Evolutionary conservation across 2,113 vertebrate species (phyloP), one percentile per base, ranked within the genome.

Genomic region (Triplophysa dalaica): DNA sequence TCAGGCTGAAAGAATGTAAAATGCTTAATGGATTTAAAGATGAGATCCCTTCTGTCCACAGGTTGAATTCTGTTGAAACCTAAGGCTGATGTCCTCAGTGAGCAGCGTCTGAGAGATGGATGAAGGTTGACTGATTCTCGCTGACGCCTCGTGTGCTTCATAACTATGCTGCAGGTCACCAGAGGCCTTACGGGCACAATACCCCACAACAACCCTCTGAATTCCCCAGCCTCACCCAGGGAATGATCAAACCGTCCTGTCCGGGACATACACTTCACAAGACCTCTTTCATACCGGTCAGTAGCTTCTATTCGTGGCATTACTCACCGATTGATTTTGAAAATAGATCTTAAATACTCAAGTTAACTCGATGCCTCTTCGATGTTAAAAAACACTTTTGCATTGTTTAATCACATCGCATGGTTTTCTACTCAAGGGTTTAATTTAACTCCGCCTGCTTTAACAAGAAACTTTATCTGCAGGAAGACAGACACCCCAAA

Each of bases 401-500:
- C 33, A 38, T 38, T 38, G 33, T 7, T 38, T 8, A 4, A 4
- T 29, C 3, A 29, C 29, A 29, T 63, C 0, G 33, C 33, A 7
- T 38, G 33, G 33, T 38, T 38, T 38, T 38, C 33, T 38, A 38
- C 6, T 38, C 33, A 1, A 38, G 33, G 33, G 33, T 38, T 38
- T 38, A 38, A 38, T 38, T 38, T 3, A 38, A 38, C 70, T 19
- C 77, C 29, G 81, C 65, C 74, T 41, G 22, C 21, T 50, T 74
- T 8, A 64, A 64, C 22, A 41, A 48, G 21, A 41, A 72, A 77
- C 80, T 85, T 67, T 70, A 78, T 83, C 80, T 74, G 33, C 83
- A 78, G 38, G 50, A 82, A 85, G 78, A 83, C 65, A 84, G 83
- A 85, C 81, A 78, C 43, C 61, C 84, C 24, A 82, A 76, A 87